These are phyloP conservation scores for Homalodisca vitripennis DNA, from an alignment of 1,140 invertebrate species.

Conservation along the genomic window DNA sequence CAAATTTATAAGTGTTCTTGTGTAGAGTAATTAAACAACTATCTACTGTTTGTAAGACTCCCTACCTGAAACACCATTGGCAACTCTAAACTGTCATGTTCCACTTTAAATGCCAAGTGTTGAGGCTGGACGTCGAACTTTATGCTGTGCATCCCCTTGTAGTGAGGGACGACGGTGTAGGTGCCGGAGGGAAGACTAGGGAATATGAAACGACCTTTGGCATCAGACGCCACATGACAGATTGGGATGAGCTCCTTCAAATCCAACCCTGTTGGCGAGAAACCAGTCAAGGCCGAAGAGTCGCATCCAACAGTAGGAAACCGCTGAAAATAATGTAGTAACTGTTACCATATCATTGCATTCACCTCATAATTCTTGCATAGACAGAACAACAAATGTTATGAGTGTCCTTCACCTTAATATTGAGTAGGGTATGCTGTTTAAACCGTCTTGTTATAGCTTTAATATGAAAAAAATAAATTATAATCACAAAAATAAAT, in stretches of 20 bases:
- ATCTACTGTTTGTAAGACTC: too few species aligned
- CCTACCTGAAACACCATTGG: constrained; percentile 75
- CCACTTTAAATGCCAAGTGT: constrained; percentile 64
- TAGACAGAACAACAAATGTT: too few species aligned
- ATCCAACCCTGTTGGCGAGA: constrained; percentile 42
- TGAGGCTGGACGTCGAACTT: constrained; percentile 77
- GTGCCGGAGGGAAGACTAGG: constrained; percentile 72
- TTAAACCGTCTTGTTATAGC: too few species aligned
- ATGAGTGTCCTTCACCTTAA: too few species aligned
- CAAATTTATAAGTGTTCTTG: too few species aligned
- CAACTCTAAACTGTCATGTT: constrained; percentile 69
- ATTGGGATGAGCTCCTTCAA: constrained; percentile 51
- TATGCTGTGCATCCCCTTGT: constrained; percentile 60
- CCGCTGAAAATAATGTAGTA: constrained; percentile 47
- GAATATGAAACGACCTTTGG: constrained; percentile 77
- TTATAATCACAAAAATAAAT: too few species aligned
- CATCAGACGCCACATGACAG: constrained; percentile 74
- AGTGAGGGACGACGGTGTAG: constrained; percentile 69
- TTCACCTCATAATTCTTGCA: too few species aligned
- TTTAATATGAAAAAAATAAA: too few species aligned
- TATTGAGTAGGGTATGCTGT: too few species aligned
- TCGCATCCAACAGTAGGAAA: constrained; percentile 55
- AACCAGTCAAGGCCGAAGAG: constrained; percentile 56
- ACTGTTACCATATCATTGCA: too few species aligned
- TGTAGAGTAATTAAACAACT: too few species aligned